Conservation (phyloP, 2,888 invertebrate species). For the Himalopsyche kuldschensis region DNA sequence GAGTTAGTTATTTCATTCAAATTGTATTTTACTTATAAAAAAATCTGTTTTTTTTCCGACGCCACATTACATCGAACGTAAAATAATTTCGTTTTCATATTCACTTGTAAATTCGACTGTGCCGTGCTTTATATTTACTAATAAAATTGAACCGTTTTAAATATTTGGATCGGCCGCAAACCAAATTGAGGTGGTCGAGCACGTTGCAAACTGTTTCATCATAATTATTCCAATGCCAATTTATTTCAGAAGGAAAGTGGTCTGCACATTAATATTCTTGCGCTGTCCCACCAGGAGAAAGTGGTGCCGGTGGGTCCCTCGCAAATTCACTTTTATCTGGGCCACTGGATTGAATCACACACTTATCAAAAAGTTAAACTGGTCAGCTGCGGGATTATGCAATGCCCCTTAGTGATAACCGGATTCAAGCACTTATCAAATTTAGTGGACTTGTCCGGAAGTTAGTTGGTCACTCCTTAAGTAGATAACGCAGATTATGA, state of each 20-base stretch:
- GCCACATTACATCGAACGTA: too few species aligned
- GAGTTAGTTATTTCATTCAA: too few species aligned
- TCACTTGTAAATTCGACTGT: neutral
- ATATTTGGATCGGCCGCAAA: neutral
- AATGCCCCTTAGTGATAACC: neutral
- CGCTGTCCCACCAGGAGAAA: neutral
- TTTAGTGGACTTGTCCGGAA: neutral
- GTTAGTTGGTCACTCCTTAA: neutral
- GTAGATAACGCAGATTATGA: neutral
- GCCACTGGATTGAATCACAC: neutral
- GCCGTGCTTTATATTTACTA: neutral
- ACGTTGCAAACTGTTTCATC: neutral
- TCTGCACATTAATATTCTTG: neutral
- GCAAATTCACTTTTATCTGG: neutral
- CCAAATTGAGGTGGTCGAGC: neutral
- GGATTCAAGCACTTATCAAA: neutral
- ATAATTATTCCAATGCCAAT: neutral
- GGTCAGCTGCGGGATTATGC: neutral
- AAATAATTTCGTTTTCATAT: neutral
- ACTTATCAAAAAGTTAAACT: neutral
- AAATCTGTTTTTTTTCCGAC: too few species aligned
- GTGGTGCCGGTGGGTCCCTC: neutral
- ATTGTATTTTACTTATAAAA: too few species aligned
- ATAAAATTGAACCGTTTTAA: neutral
- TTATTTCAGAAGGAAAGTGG: neutral